Evolutionary conservation across 92 coral and sea anemone genomes (phyloP).

Genomic region (Umimayanthus chanpuru): DNA sequence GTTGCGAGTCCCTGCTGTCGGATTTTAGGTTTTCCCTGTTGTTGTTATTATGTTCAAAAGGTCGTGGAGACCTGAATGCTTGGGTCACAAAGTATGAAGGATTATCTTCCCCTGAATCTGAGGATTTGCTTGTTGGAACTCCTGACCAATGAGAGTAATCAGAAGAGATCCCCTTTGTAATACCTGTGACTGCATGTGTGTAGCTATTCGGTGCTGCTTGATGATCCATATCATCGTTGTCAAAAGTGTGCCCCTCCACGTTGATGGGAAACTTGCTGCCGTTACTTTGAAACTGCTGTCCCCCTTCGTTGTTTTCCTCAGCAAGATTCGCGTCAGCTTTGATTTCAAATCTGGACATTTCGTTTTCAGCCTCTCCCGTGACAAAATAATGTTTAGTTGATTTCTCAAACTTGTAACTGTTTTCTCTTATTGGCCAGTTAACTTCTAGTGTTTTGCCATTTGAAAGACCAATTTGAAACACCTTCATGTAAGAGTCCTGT

Average conservation of each 20-base stretch:
- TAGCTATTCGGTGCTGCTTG: neutral
- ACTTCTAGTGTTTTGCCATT: neutral
- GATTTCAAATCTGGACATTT: neutral
- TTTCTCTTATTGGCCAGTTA: neutral
- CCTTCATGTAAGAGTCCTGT: neutral
- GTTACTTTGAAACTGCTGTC: neutral
- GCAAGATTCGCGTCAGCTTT: neutral
- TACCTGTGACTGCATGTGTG: neutral
- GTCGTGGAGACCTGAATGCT: neutral
- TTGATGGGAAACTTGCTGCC: neutral
- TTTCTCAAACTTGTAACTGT: neutral
- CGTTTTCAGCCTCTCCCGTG: constrained; percentile 23
- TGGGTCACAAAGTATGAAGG: neutral
- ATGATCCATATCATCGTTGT: neutral
- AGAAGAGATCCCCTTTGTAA: neutral
- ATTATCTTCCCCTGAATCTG: neutral
- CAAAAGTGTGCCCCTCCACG: too few relatives aligned
- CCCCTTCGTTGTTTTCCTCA: neutral
- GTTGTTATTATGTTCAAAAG: neutral
- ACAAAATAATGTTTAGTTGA: neutral
- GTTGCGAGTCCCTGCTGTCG: neutral
- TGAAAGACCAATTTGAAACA: neutral
- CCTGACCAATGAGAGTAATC: neutral
- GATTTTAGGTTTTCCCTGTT: neutral
- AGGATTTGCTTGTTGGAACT: neutral